Evolutionary conservation across 2,888 invertebrate genomes (phyloP), one percentile per base, ranked within the genome.

Genomic region (Pandemis corylana): DNA sequence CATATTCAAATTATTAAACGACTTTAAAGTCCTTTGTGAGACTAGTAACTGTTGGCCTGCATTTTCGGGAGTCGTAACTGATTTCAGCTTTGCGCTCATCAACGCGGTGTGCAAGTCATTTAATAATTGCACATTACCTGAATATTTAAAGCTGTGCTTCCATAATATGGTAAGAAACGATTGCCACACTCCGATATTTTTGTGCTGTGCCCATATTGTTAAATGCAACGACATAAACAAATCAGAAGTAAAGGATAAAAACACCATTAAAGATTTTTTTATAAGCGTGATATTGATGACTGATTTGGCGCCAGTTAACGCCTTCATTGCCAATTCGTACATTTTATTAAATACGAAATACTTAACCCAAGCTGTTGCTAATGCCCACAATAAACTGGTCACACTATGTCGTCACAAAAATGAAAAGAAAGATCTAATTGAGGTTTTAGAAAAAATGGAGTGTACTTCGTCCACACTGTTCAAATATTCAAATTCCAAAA

Each of bases 171-270:
- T 66, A 9, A 53, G n/a, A 67, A 61, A 28, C 13, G 44, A 61
- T 46, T 61, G 20, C 28, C 28, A 68, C 44, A 61, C 59, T 28
- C 44, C 59, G 13, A 59, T 59, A 28, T 68, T 62, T 69, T 62
- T 69, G 7, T 69, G 69, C 20, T 69, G 69, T 49, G 51, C 69
- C n/a, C 49, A 62, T 69, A n/a, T 69, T 42, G 62, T 69, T 36
- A 49, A 69, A n/a, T 69, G 69, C 51, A 69, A 62, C 5, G 68
- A 68, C 42, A 42, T 68, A 42, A 20, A 68, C 42, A 68, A 61
- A 61, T 61, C 68, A 46, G 49, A 68, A 5, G 28, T n/a, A 10
- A 68, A 61, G 7, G 28, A 59, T 0, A 68, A 68, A 68, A 46
- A 68, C 15, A n/a, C 12, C 5, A 41, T 62, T 4, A 69, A 69